Evolutionary conservation across 2,797 vertebrate genomes (phyloP).

Genomic region (Coranthus polyacanthus): DNA sequence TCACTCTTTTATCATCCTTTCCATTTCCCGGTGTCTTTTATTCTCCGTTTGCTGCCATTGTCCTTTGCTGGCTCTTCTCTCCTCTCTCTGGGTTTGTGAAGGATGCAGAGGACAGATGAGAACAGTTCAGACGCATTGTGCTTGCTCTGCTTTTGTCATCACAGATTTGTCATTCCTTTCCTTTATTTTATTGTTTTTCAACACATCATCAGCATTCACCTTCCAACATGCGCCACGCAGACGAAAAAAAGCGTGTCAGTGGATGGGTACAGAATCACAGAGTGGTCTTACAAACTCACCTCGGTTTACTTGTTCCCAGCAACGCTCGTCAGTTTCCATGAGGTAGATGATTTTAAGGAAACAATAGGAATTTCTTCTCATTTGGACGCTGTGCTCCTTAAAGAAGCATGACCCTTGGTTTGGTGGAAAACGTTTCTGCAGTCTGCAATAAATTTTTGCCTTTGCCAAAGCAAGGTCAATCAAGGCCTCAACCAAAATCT

Average conservation of each 20-base stretch:
- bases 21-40: constrained; percentile 9
- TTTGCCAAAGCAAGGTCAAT: too few species aligned
- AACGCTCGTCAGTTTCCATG: constrained; percentile 28
- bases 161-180: constrained; percentile 50
- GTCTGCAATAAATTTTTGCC: too few species aligned
- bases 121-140: constrained; percentile 35
- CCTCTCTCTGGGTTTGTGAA: constrained; percentile 22
- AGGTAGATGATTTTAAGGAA: constrained; percentile 13
- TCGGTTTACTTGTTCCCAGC: constrained; percentile 5
- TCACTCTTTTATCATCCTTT: background rate
- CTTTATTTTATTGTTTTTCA: constrained; percentile 66
- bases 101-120: constrained; percentile 17
- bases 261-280: constrained; percentile 15
- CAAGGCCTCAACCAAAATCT: constrained; percentile 31
- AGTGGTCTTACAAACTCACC: constrained; percentile 6
- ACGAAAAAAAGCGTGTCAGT: constrained; percentile 47
- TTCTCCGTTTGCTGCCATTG: background rate
- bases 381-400: constrained; percentile 1
- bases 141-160: constrained; percentile 72
- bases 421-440: constrained; percentile 57
- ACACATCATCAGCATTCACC: constrained; percentile 63
- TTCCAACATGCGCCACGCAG: constrained; percentile 60
- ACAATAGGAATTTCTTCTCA: constrained; percentile 18
- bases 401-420: constrained; percentile 46
- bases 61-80: constrained; percentile 5